phyloP scores from a whole-genome alignment of 1,140 invertebrate genomes.

The Dinothrombium tinctorium region DNA sequence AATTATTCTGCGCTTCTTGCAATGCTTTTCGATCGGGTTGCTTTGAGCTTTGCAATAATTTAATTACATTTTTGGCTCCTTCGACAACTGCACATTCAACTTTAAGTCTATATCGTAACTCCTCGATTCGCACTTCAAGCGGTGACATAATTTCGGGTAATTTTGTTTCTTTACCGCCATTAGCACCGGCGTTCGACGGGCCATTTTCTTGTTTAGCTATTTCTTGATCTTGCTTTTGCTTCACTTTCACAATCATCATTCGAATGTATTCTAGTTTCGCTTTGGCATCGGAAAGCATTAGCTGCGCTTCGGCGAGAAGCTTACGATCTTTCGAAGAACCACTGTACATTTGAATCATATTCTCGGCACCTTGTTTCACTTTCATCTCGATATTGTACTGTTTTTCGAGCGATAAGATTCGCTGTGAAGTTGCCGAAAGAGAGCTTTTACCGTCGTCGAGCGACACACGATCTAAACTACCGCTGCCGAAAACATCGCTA shows the following conservation, averaged over 20 bases:
- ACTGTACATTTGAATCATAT: conserved; percentile 85
- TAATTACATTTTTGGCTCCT: conserved; percentile 37
- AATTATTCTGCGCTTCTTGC: conserved; percentile 74
- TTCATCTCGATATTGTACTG: conserved; percentile 90
- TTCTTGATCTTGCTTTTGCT: conserved; percentile 20
- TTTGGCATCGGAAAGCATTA: conserved; percentile 86
- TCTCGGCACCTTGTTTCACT: conserved; percentile 59
- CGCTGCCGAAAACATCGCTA: too few relatives aligned
- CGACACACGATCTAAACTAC: background rate
- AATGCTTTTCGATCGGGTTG: conserved; percentile 82
- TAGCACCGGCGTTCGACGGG: background rate
- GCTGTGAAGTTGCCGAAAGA: background rate
- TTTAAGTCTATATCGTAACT: conserved; percentile 70
- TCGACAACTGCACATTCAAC: conserved; percentile 93
- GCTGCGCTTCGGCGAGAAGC: conserved; percentile 75
- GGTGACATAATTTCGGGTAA: conserved; percentile 4
- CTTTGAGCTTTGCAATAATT: conserved; percentile 62
- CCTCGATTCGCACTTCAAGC: conserved; percentile 77
- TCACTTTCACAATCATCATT: conserved; percentile 69
- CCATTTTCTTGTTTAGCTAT: conserved; percentile 12
- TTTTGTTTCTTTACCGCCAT: background rate
- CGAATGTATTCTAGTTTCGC: conserved; percentile 91
- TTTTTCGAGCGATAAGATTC: conserved; percentile 55
- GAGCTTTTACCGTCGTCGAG: background rate
- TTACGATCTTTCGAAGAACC: conserved; percentile 73